phyloP scores from a whole-genome alignment of 2,797 vertebrate genomes.

The Melopsittacus undulatus region DNA sequence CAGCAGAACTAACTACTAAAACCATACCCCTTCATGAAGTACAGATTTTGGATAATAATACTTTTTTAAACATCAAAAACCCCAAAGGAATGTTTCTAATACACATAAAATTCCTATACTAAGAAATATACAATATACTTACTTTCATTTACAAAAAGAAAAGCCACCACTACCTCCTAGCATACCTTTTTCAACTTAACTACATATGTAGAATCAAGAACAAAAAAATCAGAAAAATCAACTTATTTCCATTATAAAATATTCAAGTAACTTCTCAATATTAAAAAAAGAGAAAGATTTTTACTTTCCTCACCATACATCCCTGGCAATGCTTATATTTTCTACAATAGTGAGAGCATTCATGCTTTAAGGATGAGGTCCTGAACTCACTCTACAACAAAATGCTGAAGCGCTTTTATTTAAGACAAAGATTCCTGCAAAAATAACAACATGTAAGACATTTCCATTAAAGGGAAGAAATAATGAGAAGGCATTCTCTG shows the following conservation, averaged over 20 bases:
- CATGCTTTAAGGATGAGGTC: background rate
- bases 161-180: background rate
- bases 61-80: background rate
- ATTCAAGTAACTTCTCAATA: background rate
- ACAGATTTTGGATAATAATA: background rate
- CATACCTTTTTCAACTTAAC: background rate
- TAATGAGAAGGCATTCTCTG: background rate
- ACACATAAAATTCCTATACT: background rate
- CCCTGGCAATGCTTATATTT: background rate
- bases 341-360: background rate
- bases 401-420: background rate
- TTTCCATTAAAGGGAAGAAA: background rate
- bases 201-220: background rate
- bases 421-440: background rate
- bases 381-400: background rate
- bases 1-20: background rate
- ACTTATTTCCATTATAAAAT: background rate
- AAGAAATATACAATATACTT: background rate
- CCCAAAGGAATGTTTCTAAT: fast-evolving
- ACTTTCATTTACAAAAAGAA: background rate
- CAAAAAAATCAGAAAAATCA: background rate
- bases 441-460: background rate
- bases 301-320: background rate
- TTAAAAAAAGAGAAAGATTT: background rate
- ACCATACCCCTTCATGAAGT: background rate